These are phyloP conservation scores for Pseudotriccus pelzelni DNA, from an alignment of 2,797 vertebrate genomes.

Conservation along the genomic window DNA sequence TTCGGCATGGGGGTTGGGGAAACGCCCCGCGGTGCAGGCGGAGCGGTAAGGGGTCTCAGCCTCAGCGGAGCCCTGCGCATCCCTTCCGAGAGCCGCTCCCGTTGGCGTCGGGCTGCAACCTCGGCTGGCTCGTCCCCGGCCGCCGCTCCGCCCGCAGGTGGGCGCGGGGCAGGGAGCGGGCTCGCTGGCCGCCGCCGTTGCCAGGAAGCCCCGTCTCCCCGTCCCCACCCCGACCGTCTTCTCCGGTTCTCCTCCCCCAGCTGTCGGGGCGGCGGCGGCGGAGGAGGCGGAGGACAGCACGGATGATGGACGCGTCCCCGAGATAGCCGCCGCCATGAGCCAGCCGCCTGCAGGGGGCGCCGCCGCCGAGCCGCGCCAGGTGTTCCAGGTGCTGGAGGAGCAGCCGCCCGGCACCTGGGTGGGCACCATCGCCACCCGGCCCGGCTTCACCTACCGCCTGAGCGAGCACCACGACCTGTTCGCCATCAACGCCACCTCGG, in stretches of 20 bases:
- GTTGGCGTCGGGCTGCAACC: neutral
- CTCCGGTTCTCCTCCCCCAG: neutral
- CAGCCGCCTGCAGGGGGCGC: conserved; percentile 73
- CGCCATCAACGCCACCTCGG: conserved; percentile 89
- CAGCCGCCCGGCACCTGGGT: conserved; percentile 93
- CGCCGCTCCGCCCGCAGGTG: neutral
- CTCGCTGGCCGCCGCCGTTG: neutral
- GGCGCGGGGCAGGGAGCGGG: neutral
- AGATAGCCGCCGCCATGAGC: conserved; percentile 69
- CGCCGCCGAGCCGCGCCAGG: conserved; percentile 88
- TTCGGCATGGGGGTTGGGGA: neutral
- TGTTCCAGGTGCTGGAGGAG: conserved; percentile 94
- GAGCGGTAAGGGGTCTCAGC: fast-evolving
- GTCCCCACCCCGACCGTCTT: neutral
- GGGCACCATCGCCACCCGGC: conserved; percentile 90
- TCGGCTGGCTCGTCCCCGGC: neutral
- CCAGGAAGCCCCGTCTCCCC: neutral
- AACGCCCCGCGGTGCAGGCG: neutral
- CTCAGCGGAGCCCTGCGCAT: no score
- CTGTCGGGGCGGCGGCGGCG: neutral
- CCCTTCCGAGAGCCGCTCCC: neutral
- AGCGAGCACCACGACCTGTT: conserved; percentile 95
- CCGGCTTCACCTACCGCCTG: conserved; percentile 94
- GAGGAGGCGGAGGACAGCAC: conserved; percentile 21
- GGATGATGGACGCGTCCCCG: neutral